A percentile compares a stretch with the other conserved stretches of the same genome.
phyloP scores from a whole-genome alignment of 2,797 vertebrate genomes.

The Borostomias antarcticus region DNA sequence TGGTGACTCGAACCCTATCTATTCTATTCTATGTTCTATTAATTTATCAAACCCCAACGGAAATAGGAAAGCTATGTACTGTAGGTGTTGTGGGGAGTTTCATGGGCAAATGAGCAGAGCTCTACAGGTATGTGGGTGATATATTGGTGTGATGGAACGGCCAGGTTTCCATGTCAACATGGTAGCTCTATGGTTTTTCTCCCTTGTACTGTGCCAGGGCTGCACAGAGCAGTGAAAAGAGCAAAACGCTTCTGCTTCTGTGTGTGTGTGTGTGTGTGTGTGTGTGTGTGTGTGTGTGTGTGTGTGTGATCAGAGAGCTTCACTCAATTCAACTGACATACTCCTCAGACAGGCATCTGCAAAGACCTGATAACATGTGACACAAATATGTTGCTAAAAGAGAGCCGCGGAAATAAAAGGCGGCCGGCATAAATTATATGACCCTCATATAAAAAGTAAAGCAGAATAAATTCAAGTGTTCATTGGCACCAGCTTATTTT shows the following conservation, averaged over 20 bases:
- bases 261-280: neutral
- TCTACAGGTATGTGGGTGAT: conserved; percentile 12
- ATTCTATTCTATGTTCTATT: too few species aligned
- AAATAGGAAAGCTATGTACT: conserved; percentile 7
- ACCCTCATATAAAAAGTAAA: neutral
- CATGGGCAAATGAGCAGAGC: conserved; percentile 26
- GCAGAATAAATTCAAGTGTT: neutral
- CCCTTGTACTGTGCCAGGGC: conserved; percentile 37
- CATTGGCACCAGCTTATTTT: too few species aligned
- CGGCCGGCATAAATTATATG: too few species aligned
- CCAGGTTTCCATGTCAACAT: conserved; percentile 5
- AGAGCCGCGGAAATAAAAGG: neutral
- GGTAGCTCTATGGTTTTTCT: conserved; percentile 20
- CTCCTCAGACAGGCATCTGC: conserved; percentile 27
- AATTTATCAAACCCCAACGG: neutral
- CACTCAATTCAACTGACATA: conserved; percentile 23
- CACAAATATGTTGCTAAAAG: neutral
- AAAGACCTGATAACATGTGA: neutral
- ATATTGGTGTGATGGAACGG: neutral
- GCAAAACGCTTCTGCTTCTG: neutral
- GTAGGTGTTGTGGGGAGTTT: conserved; percentile 8
- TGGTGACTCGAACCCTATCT: too few species aligned
- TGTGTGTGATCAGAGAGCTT: conserved; percentile 29
- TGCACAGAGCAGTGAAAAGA: conserved; percentile 10
- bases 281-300: neutral